Percentiles rank a stretch among this genome's conserved stretches.
phyloP scores from a whole-genome alignment of 2,888 invertebrate species.

The Micoletzkya japonica region DNA sequence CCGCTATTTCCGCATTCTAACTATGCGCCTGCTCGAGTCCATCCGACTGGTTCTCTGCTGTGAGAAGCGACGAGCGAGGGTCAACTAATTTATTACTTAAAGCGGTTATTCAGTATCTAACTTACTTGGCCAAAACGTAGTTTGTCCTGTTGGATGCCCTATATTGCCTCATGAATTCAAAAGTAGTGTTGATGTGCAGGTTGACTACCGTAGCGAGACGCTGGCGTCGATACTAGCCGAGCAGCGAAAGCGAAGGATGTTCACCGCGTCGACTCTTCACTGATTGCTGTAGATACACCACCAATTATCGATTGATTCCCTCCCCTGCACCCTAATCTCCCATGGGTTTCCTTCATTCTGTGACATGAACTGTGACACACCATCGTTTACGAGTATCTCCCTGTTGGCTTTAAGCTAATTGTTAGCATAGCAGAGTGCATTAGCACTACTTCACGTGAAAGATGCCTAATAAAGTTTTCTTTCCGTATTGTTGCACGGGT shows the following conservation, averaged over 20 bases:
- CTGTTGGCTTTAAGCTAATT: too few species aligned
- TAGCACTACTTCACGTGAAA: too few species aligned
- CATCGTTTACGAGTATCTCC: too few species aligned
- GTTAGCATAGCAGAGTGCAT: too few species aligned
- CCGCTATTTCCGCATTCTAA: conserved; percentile 21
- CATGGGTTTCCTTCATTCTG: too few species aligned
- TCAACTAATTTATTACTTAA: background rate
- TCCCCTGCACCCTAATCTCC: too few species aligned
- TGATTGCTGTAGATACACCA: background rate
- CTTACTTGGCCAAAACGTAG: background rate
- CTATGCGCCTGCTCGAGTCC: conserved; percentile 1
- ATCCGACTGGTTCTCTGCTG: background rate
- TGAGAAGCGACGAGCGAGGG: background rate
- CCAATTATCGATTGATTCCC: too few species aligned
- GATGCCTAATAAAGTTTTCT: too few species aligned
- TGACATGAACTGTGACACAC: too few species aligned
- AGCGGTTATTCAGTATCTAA: background rate
- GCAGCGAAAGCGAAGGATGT: conserved; percentile 19
- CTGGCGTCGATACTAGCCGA: conserved; percentile 23
- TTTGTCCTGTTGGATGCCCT: background rate
- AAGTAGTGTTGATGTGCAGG: background rate
- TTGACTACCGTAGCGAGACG: conserved; percentile 22
- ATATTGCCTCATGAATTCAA: background rate
- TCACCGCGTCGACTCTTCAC: conserved; percentile 11
- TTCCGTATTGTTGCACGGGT: too few species aligned